These are phyloP conservation scores for Taenaris catops DNA, from an alignment of 2,888 invertebrate species.

Conservation along the genomic window DNA sequence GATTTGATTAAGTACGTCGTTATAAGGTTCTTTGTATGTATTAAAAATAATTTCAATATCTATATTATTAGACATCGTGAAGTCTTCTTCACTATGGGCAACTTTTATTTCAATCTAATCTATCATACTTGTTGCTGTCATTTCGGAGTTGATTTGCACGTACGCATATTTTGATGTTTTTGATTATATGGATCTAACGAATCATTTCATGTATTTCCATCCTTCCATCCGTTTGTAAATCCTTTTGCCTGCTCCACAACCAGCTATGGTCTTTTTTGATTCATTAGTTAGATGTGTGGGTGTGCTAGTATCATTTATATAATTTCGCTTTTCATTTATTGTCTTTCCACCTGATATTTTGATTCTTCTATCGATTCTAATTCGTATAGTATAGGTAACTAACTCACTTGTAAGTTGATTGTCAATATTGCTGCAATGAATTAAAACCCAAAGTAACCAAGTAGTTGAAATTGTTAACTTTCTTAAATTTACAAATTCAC, in stretches of 20 bases:
- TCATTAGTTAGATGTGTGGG: slow-evolving; percentile 57
- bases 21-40: too few relatives aligned
- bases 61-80: too few relatives aligned
- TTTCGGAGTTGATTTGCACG: slow-evolving; percentile 18
- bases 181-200: slow-evolving; percentile 4
- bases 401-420: neutral
- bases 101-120: slow-evolving; percentile 8
- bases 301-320: slow-evolving; percentile 50
- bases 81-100: too few relatives aligned
- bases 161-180: slow-evolving; percentile 16
- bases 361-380: slow-evolving; percentile 6
- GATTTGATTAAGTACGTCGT: too few relatives aligned
- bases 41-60: too few relatives aligned
- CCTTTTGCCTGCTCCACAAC: slow-evolving; percentile 38
- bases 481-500: neutral
- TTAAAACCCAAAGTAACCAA: too few relatives aligned
- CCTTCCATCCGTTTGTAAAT: slow-evolving; percentile 35
- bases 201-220: slow-evolving; percentile 28
- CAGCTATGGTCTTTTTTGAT: slow-evolving; percentile 62
- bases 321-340: slow-evolving; percentile 44
- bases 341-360: slow-evolving; percentile 51
- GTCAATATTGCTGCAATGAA: too few relatives aligned
- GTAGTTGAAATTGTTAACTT: neutral
- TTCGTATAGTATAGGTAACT: neutral
- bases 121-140: slow-evolving; percentile 6